A percentile compares a stretch with the other conserved stretches of the same genome.
Evolutionary conservation across 2,888 invertebrate species (phyloP).

Genomic region (Synanthedon vespiformis): DNA sequence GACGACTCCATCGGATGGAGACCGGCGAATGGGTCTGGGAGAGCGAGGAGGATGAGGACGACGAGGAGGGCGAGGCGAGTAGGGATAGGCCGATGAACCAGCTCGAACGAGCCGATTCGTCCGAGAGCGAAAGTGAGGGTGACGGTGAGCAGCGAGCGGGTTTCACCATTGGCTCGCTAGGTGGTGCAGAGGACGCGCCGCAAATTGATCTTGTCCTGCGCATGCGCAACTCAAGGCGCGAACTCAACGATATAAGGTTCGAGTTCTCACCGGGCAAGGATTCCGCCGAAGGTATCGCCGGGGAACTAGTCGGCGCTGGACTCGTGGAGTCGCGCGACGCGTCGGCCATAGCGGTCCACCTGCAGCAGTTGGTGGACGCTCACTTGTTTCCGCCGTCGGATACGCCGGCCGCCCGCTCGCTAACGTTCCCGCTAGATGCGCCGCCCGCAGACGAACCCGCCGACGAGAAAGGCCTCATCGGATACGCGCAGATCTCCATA

Average conservation of each 20-base stretch:
- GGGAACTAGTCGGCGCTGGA: constrained; percentile 97
- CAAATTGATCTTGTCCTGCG: constrained; percentile 88
- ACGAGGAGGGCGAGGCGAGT: constrained; percentile 56
- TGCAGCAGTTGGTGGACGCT: constrained; percentile 88
- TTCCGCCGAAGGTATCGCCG: constrained; percentile 93
- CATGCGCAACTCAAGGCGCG: constrained; percentile 91
- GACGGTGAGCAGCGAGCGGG: constrained; percentile 20
- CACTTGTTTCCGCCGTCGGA: constrained; percentile 53
- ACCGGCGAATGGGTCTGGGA: constrained; percentile 99
- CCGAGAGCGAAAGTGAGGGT: constrained; percentile 70
- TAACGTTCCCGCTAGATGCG: constrained; percentile 84
- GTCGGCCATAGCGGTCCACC: constrained; percentile 90
- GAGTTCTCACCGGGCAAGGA: constrained; percentile 95
- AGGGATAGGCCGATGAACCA: constrained; percentile 74
- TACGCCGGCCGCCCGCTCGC: constrained; percentile 72
- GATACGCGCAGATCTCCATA: constrained; percentile 97
- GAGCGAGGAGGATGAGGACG: constrained; percentile 88
- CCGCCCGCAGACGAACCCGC: constrained; percentile 78
- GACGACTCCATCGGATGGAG: constrained; percentile 89
- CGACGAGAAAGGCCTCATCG: constrained; percentile 95
- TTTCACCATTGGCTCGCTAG: constrained; percentile 46
- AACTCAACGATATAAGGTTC: constrained; percentile 98
- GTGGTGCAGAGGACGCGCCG: constrained; percentile 37
- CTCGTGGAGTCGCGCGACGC: constrained; percentile 94
- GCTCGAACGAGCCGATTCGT: constrained; percentile 70